phyloP scores from a whole-genome alignment of 2,797 vertebrate genomes.

The Prunella strophiata region DNA sequence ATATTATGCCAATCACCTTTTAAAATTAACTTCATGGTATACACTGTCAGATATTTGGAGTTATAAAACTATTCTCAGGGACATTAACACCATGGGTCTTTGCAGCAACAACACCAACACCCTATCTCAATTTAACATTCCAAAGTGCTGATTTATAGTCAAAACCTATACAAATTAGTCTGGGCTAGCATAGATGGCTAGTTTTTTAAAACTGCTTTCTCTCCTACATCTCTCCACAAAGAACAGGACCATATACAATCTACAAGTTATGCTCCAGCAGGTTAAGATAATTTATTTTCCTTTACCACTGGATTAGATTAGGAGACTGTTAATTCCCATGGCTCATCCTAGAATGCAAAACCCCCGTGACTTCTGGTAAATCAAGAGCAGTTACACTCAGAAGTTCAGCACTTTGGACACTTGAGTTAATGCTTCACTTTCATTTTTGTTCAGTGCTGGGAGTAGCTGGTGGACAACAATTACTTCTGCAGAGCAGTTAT shows the following conservation, averaged over 20 bases:
- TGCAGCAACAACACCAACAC: not conserved
- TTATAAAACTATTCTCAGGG: not conserved
- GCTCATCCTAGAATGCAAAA: not conserved
- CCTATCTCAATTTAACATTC: not conserved
- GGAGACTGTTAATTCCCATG: not conserved
- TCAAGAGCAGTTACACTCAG: not conserved
- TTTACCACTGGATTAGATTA: not conserved
- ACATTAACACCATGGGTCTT: not conserved
- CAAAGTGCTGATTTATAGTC: not conserved
- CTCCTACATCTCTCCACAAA: not conserved
- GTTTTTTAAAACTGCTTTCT: not conserved
- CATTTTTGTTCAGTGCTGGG: not conserved
- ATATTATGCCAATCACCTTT: not conserved
- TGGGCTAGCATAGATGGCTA: not conserved
- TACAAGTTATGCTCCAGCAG: not conserved
- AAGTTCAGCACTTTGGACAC: not conserved
- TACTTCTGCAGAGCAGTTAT: not conserved
- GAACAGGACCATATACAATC: not conserved
- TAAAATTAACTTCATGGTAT: not conserved
- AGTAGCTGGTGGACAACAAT: conserved; percentile 30
- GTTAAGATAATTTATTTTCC: not conserved
- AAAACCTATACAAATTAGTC: not conserved
- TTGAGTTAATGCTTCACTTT: conserved; percentile 15
- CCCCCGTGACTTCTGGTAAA: not conserved
- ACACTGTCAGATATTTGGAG: not conserved